Conservation (phyloP, 2,888 invertebrate genomes). For the Drosophila neotestacea region DNA sequence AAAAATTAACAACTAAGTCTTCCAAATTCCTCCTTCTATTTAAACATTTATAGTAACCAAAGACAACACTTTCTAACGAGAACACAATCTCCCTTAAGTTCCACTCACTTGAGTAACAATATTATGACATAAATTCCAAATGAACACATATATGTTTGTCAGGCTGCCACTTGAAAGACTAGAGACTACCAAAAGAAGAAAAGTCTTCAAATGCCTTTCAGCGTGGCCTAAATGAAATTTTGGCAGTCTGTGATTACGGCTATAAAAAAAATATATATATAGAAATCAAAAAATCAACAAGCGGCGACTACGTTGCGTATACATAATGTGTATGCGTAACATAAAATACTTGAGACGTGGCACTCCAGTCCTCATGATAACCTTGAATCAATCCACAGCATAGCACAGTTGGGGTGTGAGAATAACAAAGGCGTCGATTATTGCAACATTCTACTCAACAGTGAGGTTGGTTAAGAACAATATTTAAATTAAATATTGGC, state of each 20-base stretch:
- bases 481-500: conserved; percentile 80
- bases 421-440: conserved; percentile 37
- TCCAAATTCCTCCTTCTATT: no score
- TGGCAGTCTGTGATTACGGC: conserved; percentile 29
- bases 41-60: no score
- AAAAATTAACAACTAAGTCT: neutral
- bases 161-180: conserved; percentile 47
- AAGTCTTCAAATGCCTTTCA: conserved; percentile 57
- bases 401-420: conserved; percentile 11
- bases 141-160: conserved; percentile 41
- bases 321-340: conserved; percentile 48
- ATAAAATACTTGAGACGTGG: conserved; percentile 57
- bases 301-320: conserved; percentile 60
- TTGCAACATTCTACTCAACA: conserved; percentile 60
- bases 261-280: conserved; percentile 48
- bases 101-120: conserved; percentile 18
- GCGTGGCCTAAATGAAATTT: conserved; percentile 28
- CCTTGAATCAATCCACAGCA: conserved; percentile 66
- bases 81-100: neutral
- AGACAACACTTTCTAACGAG: no score
- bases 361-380: conserved; percentile 51
- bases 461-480: conserved; percentile 79
- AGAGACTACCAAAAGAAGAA: conserved; percentile 21
- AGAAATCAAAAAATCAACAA: conserved; percentile 19
- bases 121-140: conserved; percentile 38